Evolutionary conservation across 2,888 invertebrate genomes (phyloP).

Genomic region (Molanna angustata): DNA sequence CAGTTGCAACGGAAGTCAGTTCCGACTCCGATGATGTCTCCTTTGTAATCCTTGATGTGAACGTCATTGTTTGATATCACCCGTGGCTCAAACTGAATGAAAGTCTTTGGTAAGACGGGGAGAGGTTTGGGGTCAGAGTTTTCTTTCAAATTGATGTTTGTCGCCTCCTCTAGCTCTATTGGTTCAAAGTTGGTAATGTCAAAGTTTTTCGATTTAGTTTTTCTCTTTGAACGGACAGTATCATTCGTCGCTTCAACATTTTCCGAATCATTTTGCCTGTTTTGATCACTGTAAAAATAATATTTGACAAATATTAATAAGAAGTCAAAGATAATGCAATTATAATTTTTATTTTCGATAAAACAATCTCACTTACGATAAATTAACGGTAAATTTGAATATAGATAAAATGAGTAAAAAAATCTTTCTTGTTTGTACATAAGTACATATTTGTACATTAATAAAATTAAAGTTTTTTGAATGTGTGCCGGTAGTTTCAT

Average conservation of each 20-base stretch:
- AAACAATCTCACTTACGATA: too few relatives aligned
- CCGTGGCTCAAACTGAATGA: constrained; percentile 49
- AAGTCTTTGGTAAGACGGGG: constrained; percentile 47
- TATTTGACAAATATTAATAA: constrained; percentile 9
- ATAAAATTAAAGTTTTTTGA: too few relatives aligned
- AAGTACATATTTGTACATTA: too few relatives aligned
- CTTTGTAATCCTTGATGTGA: constrained; percentile 43
- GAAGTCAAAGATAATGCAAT: too few relatives aligned
- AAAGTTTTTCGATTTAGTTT: constrained; percentile 21
- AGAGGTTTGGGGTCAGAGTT: constrained; percentile 37
- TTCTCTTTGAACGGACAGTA: constrained; percentile 20
- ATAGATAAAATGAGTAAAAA: too few relatives aligned
- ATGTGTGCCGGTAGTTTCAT: too few relatives aligned
- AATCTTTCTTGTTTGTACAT: too few relatives aligned
- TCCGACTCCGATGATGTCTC: constrained; percentile 44
- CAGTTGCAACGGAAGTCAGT: constrained; percentile 45
- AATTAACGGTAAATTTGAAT: too few relatives aligned
- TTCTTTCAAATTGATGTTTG: constrained; percentile 35
- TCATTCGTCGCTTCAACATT: constrained; percentile 25
- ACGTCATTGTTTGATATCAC: constrained; percentile 38
- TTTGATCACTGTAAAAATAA: constrained; percentile 16
- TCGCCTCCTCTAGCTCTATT: constrained; percentile 35
- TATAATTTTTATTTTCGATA: too few relatives aligned
- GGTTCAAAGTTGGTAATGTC: constrained; percentile 33
- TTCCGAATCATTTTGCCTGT: constrained; percentile 27